phyloP scores from a whole-genome alignment of 1,140 invertebrate species.

The Meloidogyne hapla region DNA sequence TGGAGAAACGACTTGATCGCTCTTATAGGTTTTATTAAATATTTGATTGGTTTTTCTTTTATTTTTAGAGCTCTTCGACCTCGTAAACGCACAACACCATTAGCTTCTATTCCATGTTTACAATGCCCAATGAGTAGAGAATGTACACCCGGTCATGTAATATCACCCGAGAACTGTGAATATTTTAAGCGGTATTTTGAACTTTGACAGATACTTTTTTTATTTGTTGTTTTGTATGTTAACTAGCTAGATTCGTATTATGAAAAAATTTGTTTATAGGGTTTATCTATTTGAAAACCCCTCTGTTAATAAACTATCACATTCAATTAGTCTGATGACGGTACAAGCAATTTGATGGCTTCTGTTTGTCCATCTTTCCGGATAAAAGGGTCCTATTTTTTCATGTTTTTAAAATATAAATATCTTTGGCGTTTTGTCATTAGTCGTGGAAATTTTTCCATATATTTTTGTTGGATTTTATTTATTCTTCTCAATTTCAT shows the following conservation, averaged over 20 bases:
- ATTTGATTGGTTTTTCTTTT: not conserved
- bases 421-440: not conserved
- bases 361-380: too few species aligned
- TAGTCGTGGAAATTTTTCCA: not conserved
- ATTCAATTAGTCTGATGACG: not conserved
- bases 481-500: not conserved
- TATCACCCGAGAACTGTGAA: conserved; percentile 51
- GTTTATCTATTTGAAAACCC: too few species aligned
- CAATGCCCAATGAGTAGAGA: conserved; percentile 43
- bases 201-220: conserved; percentile 27
- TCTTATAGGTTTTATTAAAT: conserved; percentile 34
- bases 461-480: conserved; percentile 17
- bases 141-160: conserved; percentile 38
- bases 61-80: conserved; percentile 24
- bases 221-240: not conserved
- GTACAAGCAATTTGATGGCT: too few species aligned
- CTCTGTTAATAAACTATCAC: too few species aligned
- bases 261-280: not conserved
- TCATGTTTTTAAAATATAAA: too few species aligned
- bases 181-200: conserved; percentile 43
- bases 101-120: conserved; percentile 50
- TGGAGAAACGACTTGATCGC: conserved; percentile 46
- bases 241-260: not conserved
- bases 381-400: too few species aligned
- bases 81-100: conserved; percentile 25